Evolutionary conservation across 2,113 vertebrate species (phyloP).

Genomic region (Otus sunia): DNA sequence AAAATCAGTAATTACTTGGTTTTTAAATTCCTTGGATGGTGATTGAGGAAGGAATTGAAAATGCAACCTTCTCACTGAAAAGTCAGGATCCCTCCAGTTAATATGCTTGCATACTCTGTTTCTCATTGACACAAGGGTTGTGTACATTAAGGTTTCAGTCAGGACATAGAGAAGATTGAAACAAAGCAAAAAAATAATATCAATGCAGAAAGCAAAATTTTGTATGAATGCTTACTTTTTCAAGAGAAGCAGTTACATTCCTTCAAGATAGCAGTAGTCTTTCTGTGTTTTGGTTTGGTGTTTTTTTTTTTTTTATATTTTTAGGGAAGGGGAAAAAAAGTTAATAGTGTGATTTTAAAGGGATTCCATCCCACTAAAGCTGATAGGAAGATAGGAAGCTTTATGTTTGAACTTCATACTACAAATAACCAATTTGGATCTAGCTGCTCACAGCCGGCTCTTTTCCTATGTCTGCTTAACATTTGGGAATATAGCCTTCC

Average conservation of each 20-base stretch:
- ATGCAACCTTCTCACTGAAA: not conserved
- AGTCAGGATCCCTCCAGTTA: not conserved
- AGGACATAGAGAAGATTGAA: not conserved
- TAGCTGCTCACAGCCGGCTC: not conserved
- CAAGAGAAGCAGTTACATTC: not conserved
- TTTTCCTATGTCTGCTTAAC: not conserved
- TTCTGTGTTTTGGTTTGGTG: not conserved
- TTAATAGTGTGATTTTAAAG: not conserved
- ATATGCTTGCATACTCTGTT: not conserved
- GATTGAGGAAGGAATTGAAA: not conserved
- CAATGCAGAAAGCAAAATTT: not conserved
- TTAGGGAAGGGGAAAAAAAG: not conserved
- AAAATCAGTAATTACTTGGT: not conserved
- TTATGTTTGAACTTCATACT: not conserved
- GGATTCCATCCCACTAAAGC: not conserved
- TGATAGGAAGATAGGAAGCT: not conserved
- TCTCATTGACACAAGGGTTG: not conserved
- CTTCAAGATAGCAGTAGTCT: not conserved
- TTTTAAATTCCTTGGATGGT: not conserved
- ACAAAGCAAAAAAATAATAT: not conserved
- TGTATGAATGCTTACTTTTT: not conserved
- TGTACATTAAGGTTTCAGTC: not conserved
- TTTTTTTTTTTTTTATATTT: not conserved
- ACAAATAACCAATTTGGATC: not conserved
- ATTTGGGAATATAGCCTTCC: not conserved